Evolutionary conservation across 2,888 invertebrate genomes (phyloP).

Genomic region (Torymus aiolomorphi): DNA sequence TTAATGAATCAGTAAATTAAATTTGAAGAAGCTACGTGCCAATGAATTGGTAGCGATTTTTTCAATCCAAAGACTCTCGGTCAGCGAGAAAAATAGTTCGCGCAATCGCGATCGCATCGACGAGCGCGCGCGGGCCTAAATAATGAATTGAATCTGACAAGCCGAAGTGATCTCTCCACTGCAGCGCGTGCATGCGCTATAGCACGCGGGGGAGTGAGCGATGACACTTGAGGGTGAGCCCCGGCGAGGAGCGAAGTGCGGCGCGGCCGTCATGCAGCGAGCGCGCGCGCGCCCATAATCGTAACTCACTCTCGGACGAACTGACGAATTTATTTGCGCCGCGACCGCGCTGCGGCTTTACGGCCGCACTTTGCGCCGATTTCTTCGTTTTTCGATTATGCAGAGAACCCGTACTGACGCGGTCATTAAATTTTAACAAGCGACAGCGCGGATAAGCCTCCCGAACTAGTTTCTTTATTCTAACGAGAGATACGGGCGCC

Average conservation of each 20-base stretch:
- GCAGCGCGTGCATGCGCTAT: constrained; percentile 4
- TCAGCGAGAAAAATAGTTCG: background rate
- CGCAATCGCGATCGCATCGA: background rate
- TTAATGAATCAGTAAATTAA: too few species aligned
- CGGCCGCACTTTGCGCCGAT: background rate
- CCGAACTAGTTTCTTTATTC: constrained; percentile 45
- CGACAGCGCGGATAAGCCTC: constrained; percentile 30
- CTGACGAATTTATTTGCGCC: constrained; percentile 52
- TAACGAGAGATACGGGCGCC: background rate
- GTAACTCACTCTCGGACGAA: constrained; percentile 48
- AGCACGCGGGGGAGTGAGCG: constrained; percentile 29
- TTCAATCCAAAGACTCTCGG: background rate
- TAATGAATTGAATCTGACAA: constrained; percentile 42
- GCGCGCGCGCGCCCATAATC: constrained; percentile 35
- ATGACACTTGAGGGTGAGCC: constrained; percentile 17
- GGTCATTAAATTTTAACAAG: constrained; percentile 39
- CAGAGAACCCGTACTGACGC: background rate
- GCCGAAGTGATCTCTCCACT: constrained; percentile 33
- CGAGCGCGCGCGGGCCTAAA: background rate
- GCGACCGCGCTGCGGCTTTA: constrained; percentile 48
- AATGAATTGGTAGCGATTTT: too few species aligned
- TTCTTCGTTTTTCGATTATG: constrained; percentile 4
- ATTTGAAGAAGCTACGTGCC: too few species aligned
- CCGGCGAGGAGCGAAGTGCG: background rate
- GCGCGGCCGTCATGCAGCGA: constrained; percentile 33